Evolutionary conservation across 2,797 vertebrate genomes (phyloP), one percentile per base, ranked within the genome.

Genomic region (Zalophus californianus): DNA sequence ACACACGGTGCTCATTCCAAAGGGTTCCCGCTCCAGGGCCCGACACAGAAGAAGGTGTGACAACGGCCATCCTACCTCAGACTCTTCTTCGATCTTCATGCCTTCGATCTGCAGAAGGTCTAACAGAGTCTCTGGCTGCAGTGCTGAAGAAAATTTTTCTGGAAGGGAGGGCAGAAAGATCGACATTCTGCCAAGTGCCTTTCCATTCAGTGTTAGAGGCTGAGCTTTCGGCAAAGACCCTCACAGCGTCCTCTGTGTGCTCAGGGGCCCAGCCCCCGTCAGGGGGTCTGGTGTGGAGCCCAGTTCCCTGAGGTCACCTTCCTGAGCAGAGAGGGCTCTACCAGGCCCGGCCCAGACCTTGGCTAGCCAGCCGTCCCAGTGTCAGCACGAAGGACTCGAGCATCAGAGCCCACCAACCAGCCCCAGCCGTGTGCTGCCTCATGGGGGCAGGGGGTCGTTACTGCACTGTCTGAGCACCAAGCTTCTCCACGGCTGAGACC

Each of bases 101-200:
- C 99, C 99, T 98, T 99, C 99, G 52, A 99, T 98, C 98, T 99
- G 99, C 94, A 99, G 99, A 66, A 99, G 99, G 96, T 99, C 99
- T 97, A 99, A 98, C 97, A 99, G 96, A 0, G 98, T 98, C 92
- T 99, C 99, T 0, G 99, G 99, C 93, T 99, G 99, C 96, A 99
- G 97, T 0, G 98, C 98, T 0, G 99, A 99, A 0, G 99, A 98
- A 44, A 99, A 99, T 44, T 99, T 99, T 98, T 99, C 99, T 99
- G 98, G 56, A 87, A 70, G 83, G 29, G 72, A 48, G 72, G 58
- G 6, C 16, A 93, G 77, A 48, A 27, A 29, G 23, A 68, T 0
- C 0, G 0, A 4, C 11, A 10, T 38, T 73, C 86, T 96, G 21
- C 2, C 2, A 60, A 66, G 78, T 0, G 58, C 13, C 64, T 50